Base-by-base conservation (phyloP, 2,797 vertebrate genomes). In the Pyrrhura leucotis region DNA sequence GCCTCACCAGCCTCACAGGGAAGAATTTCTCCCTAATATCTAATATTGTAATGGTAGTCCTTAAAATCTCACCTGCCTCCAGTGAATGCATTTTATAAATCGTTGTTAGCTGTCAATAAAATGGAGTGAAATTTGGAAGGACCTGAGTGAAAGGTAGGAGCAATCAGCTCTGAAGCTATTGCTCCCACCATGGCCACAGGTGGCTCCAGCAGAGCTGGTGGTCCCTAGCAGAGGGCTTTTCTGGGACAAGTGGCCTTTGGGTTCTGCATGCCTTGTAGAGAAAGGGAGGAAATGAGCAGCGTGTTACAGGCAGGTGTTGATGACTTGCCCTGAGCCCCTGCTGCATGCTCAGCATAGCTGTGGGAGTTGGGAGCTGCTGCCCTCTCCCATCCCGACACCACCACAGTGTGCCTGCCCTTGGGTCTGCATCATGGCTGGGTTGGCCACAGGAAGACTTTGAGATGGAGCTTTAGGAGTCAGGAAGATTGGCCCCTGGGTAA, bases 401-500 rank as follows among this genome's bases (percentile, higher is more conserved):
- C 20, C 31, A 19, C 0, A 0, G 3, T 1, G 1, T 2, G 16
- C 25, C 33, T 59, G 29, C 35, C 26, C 9, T 37, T 51, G 33
- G 14, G 2, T 61, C 42, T 79, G 65, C 5, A 12, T 17, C 0
- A 0, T 44, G 37, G 29, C 33, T 67, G 50, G 10, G 13, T 3
- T 76, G 47, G 44, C 33, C 71, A 18, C 51, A 10, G n/a, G 16
- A 8, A 53, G 40, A 5, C 23, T 89, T 23, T 14, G 17, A 37
- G 53, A 8, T 2, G 4, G 10, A 10, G 9, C 62, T 75, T 45
- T 21, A 69, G 76, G 19, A 23, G 23, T 4, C 1, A 2, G 53
- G 40, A 69, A 56, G 56, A 14, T 19, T 71, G 48, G 14, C 14
- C 14, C 0, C 1, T 21, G 61, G 13, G 17, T 39, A 20, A 5